These are phyloP conservation scores for Lasioglossum malachurum DNA, from an alignment of 2,888 invertebrate species.

Conservation along the genomic window DNA sequence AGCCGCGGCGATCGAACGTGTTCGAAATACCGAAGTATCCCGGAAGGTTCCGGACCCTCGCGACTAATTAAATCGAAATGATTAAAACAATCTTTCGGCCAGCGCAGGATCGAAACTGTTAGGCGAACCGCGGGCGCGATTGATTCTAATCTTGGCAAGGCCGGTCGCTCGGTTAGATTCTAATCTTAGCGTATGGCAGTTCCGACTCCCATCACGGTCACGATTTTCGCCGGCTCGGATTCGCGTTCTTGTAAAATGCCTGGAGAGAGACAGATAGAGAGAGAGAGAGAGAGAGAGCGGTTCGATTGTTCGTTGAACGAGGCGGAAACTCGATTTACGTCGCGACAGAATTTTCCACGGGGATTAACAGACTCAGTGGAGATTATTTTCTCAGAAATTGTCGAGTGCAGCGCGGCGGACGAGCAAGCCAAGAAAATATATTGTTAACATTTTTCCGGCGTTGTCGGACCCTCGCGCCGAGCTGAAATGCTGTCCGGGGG, in stretches of 20 bases:
- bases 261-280: no score
- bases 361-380: background rate
- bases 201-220: background rate
- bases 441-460: slow-evolving; percentile 15
- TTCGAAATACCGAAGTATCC: background rate
- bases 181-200: background rate
- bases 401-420: background rate
- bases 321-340: background rate
- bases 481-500: background rate
- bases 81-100: background rate
- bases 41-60: background rate
- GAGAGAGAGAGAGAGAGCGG: no score
- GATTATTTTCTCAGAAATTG: background rate
- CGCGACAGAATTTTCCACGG: background rate
- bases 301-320: background rate
- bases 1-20: background rate
- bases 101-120: background rate
- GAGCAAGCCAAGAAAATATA: background rate
- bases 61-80: background rate
- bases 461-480: background rate
- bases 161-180: background rate
- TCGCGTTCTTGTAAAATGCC: background rate
- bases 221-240: background rate
- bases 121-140: background rate
- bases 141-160: background rate